These are phyloP conservation scores for Notechis scutatus DNA, from an alignment of 2,113 vertebrate species.

Conservation along the genomic window DNA sequence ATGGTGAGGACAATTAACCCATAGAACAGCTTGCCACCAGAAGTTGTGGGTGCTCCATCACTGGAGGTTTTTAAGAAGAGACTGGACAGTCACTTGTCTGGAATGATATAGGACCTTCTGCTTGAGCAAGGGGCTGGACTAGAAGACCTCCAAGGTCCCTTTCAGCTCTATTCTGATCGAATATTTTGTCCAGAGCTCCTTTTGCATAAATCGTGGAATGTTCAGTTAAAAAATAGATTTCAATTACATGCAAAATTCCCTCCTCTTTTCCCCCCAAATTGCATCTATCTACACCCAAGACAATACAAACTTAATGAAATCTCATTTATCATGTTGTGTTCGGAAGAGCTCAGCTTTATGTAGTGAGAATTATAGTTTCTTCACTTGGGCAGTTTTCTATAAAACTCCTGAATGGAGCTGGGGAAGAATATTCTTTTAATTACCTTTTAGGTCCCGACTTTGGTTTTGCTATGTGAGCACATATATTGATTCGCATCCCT, in stretches of 20 bases:
- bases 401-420: neutral
- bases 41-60: neutral
- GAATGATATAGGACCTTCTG: neutral
- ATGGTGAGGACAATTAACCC: neutral
- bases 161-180: neutral
- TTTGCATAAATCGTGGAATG: neutral
- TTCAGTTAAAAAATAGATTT: neutral
- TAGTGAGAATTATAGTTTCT: neutral
- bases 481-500: neutral
- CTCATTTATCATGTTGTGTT: neutral
- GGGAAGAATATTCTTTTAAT: neutral
- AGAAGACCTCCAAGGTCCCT: neutral
- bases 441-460: neutral
- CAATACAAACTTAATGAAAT: neutral
- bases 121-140: neutral
- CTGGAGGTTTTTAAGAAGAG: neutral
- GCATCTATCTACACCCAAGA: neutral
- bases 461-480: neutral
- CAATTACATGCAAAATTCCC: neutral
- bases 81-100: neutral
- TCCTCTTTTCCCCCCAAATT: neutral
- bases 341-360: neutral
- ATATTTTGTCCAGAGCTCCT: neutral
- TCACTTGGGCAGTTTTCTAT: neutral
- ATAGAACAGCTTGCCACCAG: neutral